Conservation (phyloP, 1,140 invertebrate genomes). For the Hestina assimilis region DNA sequence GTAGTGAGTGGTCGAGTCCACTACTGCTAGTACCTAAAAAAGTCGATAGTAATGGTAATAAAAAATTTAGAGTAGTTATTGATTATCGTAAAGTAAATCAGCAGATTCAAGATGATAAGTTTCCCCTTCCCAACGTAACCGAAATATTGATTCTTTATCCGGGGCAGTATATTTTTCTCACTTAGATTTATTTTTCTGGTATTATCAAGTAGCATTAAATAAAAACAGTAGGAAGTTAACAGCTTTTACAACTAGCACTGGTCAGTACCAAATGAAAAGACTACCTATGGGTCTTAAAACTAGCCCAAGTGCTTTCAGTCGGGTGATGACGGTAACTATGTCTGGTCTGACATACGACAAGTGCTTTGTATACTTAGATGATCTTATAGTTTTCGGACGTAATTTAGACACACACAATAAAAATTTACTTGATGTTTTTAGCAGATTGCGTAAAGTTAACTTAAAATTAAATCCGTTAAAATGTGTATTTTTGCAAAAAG, state of each 20-base stretch:
- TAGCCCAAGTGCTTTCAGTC: conserved; percentile 25
- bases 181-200: conserved; percentile 24
- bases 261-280: conserved; percentile 34
- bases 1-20: conserved; percentile 17
- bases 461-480: too few relatives aligned
- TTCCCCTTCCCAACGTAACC: conserved; percentile 35
- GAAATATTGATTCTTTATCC: conserved; percentile 34
- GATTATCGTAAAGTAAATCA: conserved; percentile 35
- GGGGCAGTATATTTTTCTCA: conserved; percentile 31
- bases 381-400: conserved; percentile 30
- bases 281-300: conserved; percentile 36
- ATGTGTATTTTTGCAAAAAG: too few relatives aligned
- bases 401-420: conserved; percentile 28
- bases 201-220: conserved; percentile 27
- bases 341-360: conserved; percentile 27
- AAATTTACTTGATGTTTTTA: conserved; percentile 29
- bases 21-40: conserved; percentile 36
- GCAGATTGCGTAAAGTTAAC: too few relatives aligned
- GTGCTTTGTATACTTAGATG: conserved; percentile 38
- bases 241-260: conserved; percentile 28
- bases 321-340: conserved; percentile 32
- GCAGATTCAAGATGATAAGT: conserved; percentile 30
- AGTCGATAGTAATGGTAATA: too few relatives aligned
- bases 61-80: conserved; percentile 36
- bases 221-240: conserved; percentile 27